phyloP scores from a whole-genome alignment of 1,140 invertebrate genomes.

The Wiebesia pumilae region DNA sequence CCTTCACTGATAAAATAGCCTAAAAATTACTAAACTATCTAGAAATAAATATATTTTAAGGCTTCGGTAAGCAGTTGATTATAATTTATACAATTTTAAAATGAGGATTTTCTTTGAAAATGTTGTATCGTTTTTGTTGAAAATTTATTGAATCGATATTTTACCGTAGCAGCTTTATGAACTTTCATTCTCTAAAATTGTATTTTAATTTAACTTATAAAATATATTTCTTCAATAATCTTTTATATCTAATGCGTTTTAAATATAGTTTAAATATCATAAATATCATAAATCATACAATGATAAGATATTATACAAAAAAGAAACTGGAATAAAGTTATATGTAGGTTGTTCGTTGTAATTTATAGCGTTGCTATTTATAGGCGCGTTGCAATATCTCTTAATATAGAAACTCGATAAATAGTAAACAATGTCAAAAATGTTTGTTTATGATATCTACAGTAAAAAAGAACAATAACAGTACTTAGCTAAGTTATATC shows the following conservation, averaged over 20 bases:
- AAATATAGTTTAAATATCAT: constrained; percentile 21
- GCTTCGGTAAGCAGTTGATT: too few species aligned
- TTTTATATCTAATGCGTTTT: neutral
- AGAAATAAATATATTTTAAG: too few species aligned
- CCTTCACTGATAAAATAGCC: too few species aligned
- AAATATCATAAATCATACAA: too few species aligned
- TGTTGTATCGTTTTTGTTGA: too few species aligned
- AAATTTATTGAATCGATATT: too few species aligned
- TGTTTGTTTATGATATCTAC: constrained; percentile 41
- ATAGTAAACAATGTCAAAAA: constrained; percentile 46
- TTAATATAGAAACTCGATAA: constrained; percentile 37
- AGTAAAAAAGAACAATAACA: neutral
- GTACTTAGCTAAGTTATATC: constrained; percentile 12
- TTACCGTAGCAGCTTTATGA: too few species aligned
- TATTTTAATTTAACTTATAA: neutral
- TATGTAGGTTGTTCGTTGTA: constrained; percentile 16
- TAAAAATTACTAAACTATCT: too few species aligned
- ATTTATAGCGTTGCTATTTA: constrained; percentile 36
- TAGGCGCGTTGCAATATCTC: constrained; percentile 28
- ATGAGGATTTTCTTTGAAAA: too few species aligned
- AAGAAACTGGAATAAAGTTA: constrained; percentile 35
- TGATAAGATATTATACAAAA: constrained; percentile 25
- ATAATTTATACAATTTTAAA: too few species aligned
- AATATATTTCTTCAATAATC: neutral
- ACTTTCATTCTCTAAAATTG: too few species aligned